Evolutionary conservation across 2,888 invertebrate genomes (phyloP).

Genomic region (Carterocephalus palaemon): DNA sequence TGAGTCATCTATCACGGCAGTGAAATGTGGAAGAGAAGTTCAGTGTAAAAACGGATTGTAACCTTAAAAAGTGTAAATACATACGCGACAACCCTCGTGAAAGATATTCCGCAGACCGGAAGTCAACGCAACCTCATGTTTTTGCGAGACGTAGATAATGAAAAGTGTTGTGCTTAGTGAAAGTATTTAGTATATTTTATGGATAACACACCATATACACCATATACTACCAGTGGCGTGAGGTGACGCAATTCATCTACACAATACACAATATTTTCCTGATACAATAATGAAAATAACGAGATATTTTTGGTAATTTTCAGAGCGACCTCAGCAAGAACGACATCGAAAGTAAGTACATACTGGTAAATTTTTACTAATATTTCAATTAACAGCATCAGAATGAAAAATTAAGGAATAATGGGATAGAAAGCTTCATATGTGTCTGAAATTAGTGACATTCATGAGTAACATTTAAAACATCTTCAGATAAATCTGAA

Average conservation of each 20-base stretch:
- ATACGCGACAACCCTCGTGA: constrained; percentile 51
- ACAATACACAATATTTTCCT: constrained; percentile 44
- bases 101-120: constrained; percentile 67
- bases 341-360: constrained; percentile 92
- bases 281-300: constrained; percentile 57
- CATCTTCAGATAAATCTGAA: too few relatives aligned
- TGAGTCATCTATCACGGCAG: constrained; percentile 76
- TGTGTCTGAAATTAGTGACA: too few relatives aligned
- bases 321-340: constrained; percentile 93
- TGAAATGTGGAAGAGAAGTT: constrained; percentile 71
- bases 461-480: too few relatives aligned
- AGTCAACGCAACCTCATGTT: constrained; percentile 46
- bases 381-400: background rate
- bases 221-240: constrained; percentile 46
- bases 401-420: too few relatives aligned
- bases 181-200: constrained; percentile 52
- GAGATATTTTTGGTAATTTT: constrained; percentile 76
- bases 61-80: constrained; percentile 54
- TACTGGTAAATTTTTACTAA: background rate
- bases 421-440: too few relatives aligned
- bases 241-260: constrained; percentile 45
- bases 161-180: constrained; percentile 62
- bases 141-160: constrained; percentile 33
- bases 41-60: constrained; percentile 67
- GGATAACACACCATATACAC: constrained; percentile 41